phyloP scores from a whole-genome alignment of 2,113 vertebrate species.

The Cavia aperea region DNA sequence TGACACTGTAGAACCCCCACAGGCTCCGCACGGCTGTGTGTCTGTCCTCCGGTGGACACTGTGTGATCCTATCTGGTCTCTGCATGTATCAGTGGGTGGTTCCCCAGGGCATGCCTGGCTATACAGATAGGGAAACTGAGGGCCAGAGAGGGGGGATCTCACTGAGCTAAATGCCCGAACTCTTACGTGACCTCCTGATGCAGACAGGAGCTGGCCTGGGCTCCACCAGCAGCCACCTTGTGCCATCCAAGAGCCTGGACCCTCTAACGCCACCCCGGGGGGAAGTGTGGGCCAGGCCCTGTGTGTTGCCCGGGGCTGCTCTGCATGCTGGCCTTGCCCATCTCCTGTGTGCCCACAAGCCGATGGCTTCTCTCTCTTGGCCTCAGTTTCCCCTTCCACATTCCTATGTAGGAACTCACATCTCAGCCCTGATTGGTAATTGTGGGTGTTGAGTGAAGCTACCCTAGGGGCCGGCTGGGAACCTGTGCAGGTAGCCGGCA shows the following conservation, averaged over 20 bases:
- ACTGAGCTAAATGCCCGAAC: background rate
- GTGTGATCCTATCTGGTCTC: background rate
- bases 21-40: background rate
- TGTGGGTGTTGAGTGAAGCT: no score
- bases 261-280: background rate
- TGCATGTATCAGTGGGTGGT: accelerated
- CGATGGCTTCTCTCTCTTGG: background rate
- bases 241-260: background rate
- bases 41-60: background rate
- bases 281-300: background rate
- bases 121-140: background rate
- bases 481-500: accelerated
- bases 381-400: background rate
- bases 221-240: background rate
- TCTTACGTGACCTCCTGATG: accelerated
- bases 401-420: background rate
- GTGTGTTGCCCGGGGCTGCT: background rate
- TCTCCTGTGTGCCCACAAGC: background rate
- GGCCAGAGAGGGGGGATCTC: background rate
- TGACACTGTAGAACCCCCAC: background rate
- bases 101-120: background rate
- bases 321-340: background rate
- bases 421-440: no score
- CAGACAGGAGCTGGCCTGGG: background rate
- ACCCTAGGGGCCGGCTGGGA: accelerated